Evolutionary conservation across 2,888 invertebrate species (phyloP).

Genomic region (Cheilosia urbana): DNA sequence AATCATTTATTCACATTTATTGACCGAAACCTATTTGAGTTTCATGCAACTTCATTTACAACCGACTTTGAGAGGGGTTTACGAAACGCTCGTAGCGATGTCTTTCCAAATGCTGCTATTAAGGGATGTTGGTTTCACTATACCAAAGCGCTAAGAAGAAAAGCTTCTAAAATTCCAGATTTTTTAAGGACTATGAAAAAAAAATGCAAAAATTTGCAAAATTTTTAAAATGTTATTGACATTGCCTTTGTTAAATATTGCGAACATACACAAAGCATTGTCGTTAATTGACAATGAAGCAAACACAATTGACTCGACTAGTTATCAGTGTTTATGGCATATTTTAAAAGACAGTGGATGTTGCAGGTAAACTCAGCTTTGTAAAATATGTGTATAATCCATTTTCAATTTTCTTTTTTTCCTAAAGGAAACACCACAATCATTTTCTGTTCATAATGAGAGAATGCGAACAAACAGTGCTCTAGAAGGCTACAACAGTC

Average conservation of each 20-base stretch:
- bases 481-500: not conserved
- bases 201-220: not conserved
- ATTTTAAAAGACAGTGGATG: too few relatives aligned
- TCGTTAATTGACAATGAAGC: not conserved
- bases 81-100: not conserved
- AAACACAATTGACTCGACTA: too few relatives aligned
- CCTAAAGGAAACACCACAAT: not conserved
- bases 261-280: not conserved
- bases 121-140: too few relatives aligned
- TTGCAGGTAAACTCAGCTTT: too few relatives aligned
- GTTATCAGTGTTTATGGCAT: too few relatives aligned
- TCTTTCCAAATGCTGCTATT: too few relatives aligned
- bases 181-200: not conserved
- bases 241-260: not conserved
- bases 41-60: not conserved
- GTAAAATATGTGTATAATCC: too few relatives aligned
- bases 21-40: slow-evolving; percentile 1
- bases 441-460: not conserved
- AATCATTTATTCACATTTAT: not conserved
- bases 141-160: not conserved
- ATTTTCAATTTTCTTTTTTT: not conserved
- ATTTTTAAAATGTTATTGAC: not conserved
- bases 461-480: not conserved
- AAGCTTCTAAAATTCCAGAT: not conserved
- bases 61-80: not conserved